Conservation (phyloP, 2,888 invertebrate species). For the Digitonthophagus gazella region DNA sequence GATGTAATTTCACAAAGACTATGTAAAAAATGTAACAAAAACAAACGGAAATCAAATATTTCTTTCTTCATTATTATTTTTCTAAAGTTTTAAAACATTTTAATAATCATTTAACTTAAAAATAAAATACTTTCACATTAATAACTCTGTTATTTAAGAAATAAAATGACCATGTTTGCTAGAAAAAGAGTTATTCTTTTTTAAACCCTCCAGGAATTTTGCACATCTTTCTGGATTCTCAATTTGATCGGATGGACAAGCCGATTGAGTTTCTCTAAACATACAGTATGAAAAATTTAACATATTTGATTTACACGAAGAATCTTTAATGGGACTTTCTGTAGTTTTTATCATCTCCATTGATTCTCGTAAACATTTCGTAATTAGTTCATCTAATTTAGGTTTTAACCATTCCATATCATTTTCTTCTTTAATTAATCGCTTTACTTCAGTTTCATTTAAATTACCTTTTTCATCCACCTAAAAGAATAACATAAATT, state of each 20-base stretch:
- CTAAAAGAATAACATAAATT: not conserved
- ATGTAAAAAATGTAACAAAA: too few relatives aligned
- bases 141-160: too few relatives aligned
- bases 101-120: too few relatives aligned
- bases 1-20: too few relatives aligned
- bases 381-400: constrained; percentile 42
- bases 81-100: too few relatives aligned
- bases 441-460: constrained; percentile 39
- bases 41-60: too few relatives aligned
- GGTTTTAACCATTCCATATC: constrained; percentile 43
- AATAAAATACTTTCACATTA: too few relatives aligned
- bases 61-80: too few relatives aligned
- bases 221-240: constrained; percentile 45
- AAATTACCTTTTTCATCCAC: constrained; percentile 39
- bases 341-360: constrained; percentile 36
- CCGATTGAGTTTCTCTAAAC: constrained; percentile 47
- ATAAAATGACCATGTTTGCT: too few relatives aligned
- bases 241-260: constrained; percentile 48
- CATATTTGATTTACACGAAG: constrained; percentile 44
- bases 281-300: constrained; percentile 46
- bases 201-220: constrained; percentile 35
- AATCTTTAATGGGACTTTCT: constrained; percentile 35
- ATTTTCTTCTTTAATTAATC: constrained; percentile 40
- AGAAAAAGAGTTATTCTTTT: not conserved
- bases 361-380: constrained; percentile 44